Percentiles rank a stretch among this genome's conserved stretches.
These are phyloP conservation scores for Sarcophaga carnaria DNA, from an alignment of 2,888 invertebrate genomes.

Conservation along the genomic window DNA sequence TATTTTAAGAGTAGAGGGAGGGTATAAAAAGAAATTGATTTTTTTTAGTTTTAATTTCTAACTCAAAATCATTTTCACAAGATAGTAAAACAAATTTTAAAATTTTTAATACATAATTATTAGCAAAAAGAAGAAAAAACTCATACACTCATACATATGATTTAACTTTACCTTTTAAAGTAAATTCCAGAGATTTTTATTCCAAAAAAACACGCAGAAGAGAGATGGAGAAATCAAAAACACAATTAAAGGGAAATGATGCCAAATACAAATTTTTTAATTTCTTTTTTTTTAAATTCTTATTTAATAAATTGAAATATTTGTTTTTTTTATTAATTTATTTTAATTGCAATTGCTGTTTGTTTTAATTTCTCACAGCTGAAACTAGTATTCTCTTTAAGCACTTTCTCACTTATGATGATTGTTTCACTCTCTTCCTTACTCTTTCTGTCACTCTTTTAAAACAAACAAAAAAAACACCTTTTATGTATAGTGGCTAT, in stretches of 20 bases:
- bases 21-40: not conserved
- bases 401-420: too few relatives aligned
- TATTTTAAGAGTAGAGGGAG: not conserved
- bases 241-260: not conserved
- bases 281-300: not conserved
- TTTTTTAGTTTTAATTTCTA: too few relatives aligned
- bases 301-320: not conserved
- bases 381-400: not conserved
- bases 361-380: not conserved
- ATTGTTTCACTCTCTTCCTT: slow-evolving; percentile 5
- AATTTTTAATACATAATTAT: too few relatives aligned
- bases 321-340: not conserved
- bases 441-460: not conserved
- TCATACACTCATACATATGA: too few relatives aligned
- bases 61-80: not conserved
- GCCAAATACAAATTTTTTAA: not conserved
- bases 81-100: not conserved
- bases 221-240: not conserved
- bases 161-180: too few relatives aligned
- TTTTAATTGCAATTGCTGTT: not conserved
- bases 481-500: not conserved
- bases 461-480: slow-evolving; percentile 6
- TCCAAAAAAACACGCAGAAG: not conserved
- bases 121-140: too few relatives aligned
- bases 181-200: too few relatives aligned